Percentiles rank a stretch among this genome's conserved stretches.
Evolutionary conservation across 2,888 invertebrate species (phyloP).

Genomic region (Tinea trinotella): DNA sequence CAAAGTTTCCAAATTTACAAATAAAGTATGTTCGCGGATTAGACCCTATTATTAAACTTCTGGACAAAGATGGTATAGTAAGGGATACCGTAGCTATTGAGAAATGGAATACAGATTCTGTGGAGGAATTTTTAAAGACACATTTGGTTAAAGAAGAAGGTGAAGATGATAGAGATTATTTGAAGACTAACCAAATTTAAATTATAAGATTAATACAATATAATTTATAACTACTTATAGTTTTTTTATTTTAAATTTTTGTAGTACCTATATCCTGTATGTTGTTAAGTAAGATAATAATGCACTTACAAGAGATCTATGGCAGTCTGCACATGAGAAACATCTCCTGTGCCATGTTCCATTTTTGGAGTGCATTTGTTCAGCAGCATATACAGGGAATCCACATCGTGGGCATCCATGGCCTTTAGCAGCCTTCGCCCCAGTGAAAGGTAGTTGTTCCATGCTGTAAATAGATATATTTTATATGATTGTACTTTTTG

Average conservation of each 20-base stretch:
- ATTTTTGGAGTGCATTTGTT: slow-evolving; percentile 96
- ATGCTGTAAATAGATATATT: too few species aligned
- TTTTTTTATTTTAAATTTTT: slow-evolving; percentile 7
- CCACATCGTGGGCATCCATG: slow-evolving; percentile 91
- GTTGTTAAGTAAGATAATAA: neutral
- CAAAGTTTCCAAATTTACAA: slow-evolving; percentile 91
- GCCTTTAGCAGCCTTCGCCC: slow-evolving; percentile 81
- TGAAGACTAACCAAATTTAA: slow-evolving; percentile 74
- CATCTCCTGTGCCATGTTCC: slow-evolving; percentile 94
- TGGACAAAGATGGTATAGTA: slow-evolving; percentile 87
- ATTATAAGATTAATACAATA: slow-evolving; percentile 23
- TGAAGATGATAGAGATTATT: slow-evolving; percentile 66
- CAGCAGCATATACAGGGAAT: slow-evolving; percentile 94
- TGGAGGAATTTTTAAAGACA: slow-evolving; percentile 95
- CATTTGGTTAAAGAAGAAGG: slow-evolving; percentile 79
- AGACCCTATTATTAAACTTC: slow-evolving; percentile 93
- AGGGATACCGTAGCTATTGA: slow-evolving; percentile 94
- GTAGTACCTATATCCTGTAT: slow-evolving; percentile 7
- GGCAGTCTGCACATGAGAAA: slow-evolving; percentile 92
- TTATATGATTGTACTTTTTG: too few species aligned
- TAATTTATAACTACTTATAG: neutral
- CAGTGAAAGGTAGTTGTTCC: slow-evolving; percentile 81
- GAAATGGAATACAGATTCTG: slow-evolving; percentile 98
- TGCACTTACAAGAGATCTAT: slow-evolving; percentile 78
- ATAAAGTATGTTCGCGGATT: slow-evolving; percentile 94